Conservation (phyloP, 2,797 vertebrate genomes). For the Allochrocebus solatus region DNA sequence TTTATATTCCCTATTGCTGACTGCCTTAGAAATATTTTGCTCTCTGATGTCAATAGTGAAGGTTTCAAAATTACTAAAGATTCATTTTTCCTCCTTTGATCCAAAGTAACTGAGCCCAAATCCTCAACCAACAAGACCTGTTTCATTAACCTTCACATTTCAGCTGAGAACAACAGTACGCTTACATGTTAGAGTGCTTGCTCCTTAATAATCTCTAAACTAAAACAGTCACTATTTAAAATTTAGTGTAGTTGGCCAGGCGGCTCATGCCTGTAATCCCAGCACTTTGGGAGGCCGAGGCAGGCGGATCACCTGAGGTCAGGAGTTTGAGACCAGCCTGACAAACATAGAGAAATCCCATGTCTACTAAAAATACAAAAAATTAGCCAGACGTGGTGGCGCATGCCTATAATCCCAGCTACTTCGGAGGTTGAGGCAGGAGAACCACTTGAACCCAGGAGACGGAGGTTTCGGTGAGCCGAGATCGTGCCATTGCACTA, state of each 20-base stretch:
- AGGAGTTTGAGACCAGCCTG: too few relatives aligned
- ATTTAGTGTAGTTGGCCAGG: background rate
- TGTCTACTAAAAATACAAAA: too few relatives aligned
- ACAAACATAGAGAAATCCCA: too few relatives aligned
- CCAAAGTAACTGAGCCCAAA: background rate
- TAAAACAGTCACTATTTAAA: background rate
- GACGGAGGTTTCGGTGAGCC: too few relatives aligned
- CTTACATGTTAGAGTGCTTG: background rate
- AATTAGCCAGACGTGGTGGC: too few relatives aligned
- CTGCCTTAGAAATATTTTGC: background rate
- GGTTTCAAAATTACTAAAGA: conserved; percentile 37
- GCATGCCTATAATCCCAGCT: too few relatives aligned
- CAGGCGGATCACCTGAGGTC: too few relatives aligned
- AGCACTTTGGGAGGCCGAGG: too few relatives aligned
- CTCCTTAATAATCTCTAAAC: background rate
- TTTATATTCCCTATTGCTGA: background rate
- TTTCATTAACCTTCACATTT: conserved; percentile 29
- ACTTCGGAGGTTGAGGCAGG: too few relatives aligned
- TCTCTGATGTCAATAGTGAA: background rate
- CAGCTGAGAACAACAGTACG: background rate
- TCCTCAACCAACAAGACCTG: background rate
- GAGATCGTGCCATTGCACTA: too few relatives aligned
- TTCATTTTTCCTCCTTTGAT: background rate
- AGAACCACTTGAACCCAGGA: too few relatives aligned
- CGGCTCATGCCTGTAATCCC: too few relatives aligned